phyloP scores from a whole-genome alignment of 2,797 vertebrate species.

The Enteromius viviparus region DNA sequence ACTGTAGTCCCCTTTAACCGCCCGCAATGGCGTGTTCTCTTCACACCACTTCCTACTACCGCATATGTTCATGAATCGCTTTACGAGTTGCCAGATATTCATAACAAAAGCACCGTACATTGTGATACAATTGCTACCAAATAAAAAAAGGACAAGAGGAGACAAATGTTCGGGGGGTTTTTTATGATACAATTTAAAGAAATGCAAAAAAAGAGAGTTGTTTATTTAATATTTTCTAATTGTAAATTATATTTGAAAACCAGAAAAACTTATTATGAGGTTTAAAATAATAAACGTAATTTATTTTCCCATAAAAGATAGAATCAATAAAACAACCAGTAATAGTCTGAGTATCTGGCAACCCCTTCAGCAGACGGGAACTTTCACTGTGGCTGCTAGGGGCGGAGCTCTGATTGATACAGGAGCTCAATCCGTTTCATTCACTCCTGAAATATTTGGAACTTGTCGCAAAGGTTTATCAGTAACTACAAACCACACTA shows the following conservation, averaged over 20 bases:
- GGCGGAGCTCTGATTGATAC: neutral
- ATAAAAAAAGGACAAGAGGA: neutral
- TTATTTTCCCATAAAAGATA: neutral
- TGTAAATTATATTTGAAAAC: neutral
- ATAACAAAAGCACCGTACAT: neutral
- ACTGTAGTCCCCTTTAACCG: neutral
- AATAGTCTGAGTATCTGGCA: constrained; percentile 5
- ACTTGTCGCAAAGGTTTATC: neutral
- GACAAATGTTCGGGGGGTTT: neutral
- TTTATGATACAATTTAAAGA: neutral
- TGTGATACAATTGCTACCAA: neutral
- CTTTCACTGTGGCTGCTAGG: constrained; percentile 2
- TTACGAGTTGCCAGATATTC: constrained; percentile 9
- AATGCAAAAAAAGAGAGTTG: neutral
- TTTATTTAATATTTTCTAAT: neutral
- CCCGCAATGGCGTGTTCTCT: neutral
- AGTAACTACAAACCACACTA: neutral
- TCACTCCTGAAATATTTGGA: neutral
- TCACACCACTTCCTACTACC: constrained; percentile 39
- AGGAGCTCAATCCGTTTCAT: neutral
- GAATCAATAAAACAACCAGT: neutral
- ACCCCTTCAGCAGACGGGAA: constrained; percentile 17
- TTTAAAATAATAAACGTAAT: neutral
- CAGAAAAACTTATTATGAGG: neutral
- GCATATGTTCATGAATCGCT: neutral